Conservation (phyloP, 2,797 vertebrate genomes). For the Taeniopygia guttata region DNA sequence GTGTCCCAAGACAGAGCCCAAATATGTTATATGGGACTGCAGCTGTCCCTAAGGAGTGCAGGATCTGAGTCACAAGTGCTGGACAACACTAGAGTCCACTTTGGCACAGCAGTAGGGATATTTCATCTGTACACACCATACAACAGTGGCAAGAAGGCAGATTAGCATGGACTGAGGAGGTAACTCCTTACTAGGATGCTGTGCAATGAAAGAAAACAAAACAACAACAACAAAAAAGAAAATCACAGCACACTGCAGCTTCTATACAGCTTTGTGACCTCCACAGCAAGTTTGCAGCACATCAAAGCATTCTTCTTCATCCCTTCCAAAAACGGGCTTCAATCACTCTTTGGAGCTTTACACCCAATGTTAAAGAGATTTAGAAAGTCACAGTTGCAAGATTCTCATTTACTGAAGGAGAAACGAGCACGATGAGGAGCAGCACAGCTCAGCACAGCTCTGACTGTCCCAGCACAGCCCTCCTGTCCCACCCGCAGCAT, state of each 20-base stretch:
- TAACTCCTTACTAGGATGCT: neutral
- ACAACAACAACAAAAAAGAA: neutral
- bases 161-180: fast-evolving
- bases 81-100: neutral
- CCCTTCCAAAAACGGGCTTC: fast-evolving
- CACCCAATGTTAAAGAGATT: neutral
- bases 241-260: neutral
- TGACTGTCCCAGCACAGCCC: neutral
- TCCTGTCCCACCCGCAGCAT: fast-evolving
- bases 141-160: neutral
- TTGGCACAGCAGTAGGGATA: neutral
- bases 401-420: neutral
- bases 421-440: fast-evolving
- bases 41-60: neutral
- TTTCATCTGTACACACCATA: neutral
- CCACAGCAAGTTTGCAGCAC: neutral
- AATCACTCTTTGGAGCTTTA: neutral
- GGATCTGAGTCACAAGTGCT: neutral
- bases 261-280: neutral
- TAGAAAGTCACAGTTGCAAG: neutral
- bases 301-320: neutral
- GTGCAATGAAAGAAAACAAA: neutral
- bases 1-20: neutral
- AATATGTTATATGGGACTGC: fast-evolving
- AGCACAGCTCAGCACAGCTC: neutral